These are phyloP conservation scores for Diarsia rubi DNA, from an alignment of 2,888 invertebrate species.

Conservation along the genomic window DNA sequence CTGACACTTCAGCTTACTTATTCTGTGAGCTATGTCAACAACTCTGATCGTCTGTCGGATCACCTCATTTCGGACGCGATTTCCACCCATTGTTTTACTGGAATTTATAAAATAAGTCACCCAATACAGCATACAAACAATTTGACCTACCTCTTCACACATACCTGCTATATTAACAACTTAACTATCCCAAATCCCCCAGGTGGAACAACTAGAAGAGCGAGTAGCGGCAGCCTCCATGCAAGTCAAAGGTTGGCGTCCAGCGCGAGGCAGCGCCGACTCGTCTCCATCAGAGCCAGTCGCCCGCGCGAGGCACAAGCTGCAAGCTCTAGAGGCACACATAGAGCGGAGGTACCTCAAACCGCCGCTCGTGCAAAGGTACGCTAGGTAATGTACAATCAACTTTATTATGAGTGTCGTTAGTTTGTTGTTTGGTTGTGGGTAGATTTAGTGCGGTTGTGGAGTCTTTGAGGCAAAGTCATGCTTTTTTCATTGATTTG, in stretches of 20 bases:
- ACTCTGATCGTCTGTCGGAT: too few relatives aligned
- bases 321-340: conserved; percentile 96
- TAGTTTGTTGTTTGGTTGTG: conserved; percentile 20
- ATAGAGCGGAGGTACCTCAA: conserved; percentile 98
- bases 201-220: conserved; percentile 96
- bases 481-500: not conserved
- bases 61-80: too few relatives aligned
- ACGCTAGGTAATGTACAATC: conserved; percentile 82
- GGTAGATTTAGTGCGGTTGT: not conserved
- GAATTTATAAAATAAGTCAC: too few relatives aligned
- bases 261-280: conserved; percentile 81
- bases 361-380: conserved; percentile 95
- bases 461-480: not conserved
- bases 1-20: too few relatives aligned
- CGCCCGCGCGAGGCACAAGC: conserved; percentile 92
- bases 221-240: conserved; percentile 96
- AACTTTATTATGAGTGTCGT: conserved; percentile 6
- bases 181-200: conserved; percentile 60
- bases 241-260: conserved; percentile 97
- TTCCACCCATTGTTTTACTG: too few relatives aligned
- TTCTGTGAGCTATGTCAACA: too few relatives aligned
- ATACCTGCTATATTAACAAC: not conserved
- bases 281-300: conserved; percentile 89
- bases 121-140: too few relatives aligned
- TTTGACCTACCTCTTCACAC: too few relatives aligned